Evolutionary conservation across 2,113 vertebrate genomes (phyloP), one percentile per base, ranked within the genome.

Genomic region (Sylvilagus bachmani): DNA sequence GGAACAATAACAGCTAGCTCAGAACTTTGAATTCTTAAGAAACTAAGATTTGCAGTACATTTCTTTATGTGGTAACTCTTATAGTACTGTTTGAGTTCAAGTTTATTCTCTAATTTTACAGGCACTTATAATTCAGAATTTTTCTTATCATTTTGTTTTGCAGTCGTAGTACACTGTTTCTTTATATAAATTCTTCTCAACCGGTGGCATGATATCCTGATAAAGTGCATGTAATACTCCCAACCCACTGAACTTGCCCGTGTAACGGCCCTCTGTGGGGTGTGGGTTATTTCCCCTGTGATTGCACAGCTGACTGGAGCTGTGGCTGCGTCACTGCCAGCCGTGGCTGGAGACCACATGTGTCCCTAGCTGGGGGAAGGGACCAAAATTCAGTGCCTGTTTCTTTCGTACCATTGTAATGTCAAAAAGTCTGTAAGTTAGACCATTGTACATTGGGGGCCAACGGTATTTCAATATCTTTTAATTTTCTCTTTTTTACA

Each of bases 51-150:
- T 93, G 31, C 1, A 73, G 71, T 21, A 80, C 33, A 16, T 90
- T 96, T 88, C 38, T 85, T 94, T 24, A 10, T 38, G 21, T 69
- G 24, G 9, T 24, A 78, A 87, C 22, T 51, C 9, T 62, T 51
- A 27, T 10, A 53, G 36, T 75, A 36, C 49, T 64, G 55, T 80
- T 86, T 55, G 82, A 83, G 29, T 33, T 75, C 13, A n/a, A 55
- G 6, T 70, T 92, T 82, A 9, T 71, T 36, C 75, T 87, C 69
- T 80, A 70, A 77, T 90, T 93, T 90, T 58, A 58, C 14, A 58
- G 55, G 55, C 17, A 58, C 19, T 58, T 58, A 58, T 58, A 58
- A 16, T 58, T 58, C 14, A 58, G 55, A 58, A 58, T 58, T 58
- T 58, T 58, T 58, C 44, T 89, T 86, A 53, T 33, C 53, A 44